Evolutionary conservation across 2,797 vertebrate genomes (phyloP).

Genomic region (Ptychobarbus kaznakovi): DNA sequence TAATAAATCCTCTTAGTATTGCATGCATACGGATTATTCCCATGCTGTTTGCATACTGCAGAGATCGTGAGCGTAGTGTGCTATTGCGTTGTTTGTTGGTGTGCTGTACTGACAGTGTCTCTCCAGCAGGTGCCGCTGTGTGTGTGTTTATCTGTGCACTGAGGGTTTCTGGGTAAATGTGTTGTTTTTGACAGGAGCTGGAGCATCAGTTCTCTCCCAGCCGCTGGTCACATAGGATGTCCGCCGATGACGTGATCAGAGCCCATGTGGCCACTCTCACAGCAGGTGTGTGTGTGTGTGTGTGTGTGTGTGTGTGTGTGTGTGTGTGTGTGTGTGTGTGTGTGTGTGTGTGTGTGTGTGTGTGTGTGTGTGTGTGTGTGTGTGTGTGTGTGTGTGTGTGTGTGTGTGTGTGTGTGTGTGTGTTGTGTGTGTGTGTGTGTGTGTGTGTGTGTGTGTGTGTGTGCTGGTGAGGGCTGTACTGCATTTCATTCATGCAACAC

Average conservation of each 20-base stretch:
- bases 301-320: not conserved
- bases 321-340: not conserved
- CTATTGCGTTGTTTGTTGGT: not conserved
- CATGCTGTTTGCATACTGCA: not conserved
- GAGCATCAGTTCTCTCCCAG: slow-evolving; percentile 88
- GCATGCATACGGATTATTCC: too few species aligned
- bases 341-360: not conserved
- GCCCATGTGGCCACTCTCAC: slow-evolving; percentile 76
- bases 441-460: not conserved
- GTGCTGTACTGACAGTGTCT: not conserved
- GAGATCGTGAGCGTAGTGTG: not conserved
- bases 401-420: not conserved
- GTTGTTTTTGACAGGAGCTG: slow-evolving; percentile 78
- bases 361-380: not conserved
- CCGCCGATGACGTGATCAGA: slow-evolving; percentile 80
- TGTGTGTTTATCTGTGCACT: not conserved
- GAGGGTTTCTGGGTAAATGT: slow-evolving; percentile 3
- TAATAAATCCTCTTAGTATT: not conserved
- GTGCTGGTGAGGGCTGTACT: not conserved
- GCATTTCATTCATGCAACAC: not conserved
- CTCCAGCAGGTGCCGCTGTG: slow-evolving; percentile 46
- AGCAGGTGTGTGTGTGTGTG: slow-evolving; percentile 78
- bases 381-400: not conserved
- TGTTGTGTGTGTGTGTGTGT: not conserved
- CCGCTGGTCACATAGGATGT: slow-evolving; percentile 85